Evolutionary conservation across 2,888 invertebrate genomes (phyloP).

Genomic region (Phalangium opilio): DNA sequence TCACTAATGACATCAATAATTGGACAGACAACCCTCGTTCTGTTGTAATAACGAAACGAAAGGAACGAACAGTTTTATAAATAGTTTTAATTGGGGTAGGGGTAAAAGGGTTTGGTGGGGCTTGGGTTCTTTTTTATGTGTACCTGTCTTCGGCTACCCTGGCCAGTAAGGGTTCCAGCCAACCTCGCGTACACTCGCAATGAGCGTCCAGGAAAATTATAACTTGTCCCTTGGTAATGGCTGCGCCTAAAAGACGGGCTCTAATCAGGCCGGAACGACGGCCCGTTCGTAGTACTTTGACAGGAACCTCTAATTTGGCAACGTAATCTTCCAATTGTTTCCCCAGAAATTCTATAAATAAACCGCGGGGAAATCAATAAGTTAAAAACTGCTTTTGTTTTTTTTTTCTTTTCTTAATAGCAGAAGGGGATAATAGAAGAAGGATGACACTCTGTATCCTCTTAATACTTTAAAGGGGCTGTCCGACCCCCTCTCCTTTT

Average conservation of each 20-base stretch:
- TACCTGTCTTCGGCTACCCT: slow-evolving; percentile 74
- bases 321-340: slow-evolving; percentile 77
- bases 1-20: slow-evolving; percentile 98
- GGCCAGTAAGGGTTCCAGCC: slow-evolving; percentile 85
- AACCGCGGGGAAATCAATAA: not conserved
- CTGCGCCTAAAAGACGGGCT: slow-evolving; percentile 83
- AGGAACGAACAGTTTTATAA: no score
- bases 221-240: slow-evolving; percentile 76
- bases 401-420: no score
- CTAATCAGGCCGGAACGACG: slow-evolving; percentile 89
- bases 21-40: slow-evolving; percentile 88
- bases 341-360: slow-evolving; percentile 61
- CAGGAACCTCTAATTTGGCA: slow-evolving; percentile 64
- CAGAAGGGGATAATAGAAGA: no score
- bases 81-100: no score
- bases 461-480: no score
- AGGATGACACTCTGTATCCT: no score
- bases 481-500: no score
- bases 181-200: slow-evolving; percentile 97
- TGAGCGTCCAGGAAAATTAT: slow-evolving; percentile 94
- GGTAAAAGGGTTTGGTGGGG: no score
- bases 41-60: slow-evolving; percentile 13
- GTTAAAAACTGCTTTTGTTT: no score
- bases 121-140: no score
- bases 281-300: slow-evolving; percentile 58